Percentiles rank a stretch among this genome's conserved stretches.
These are phyloP conservation scores for Corvus moneduloides DNA, from an alignment of 2,113 vertebrate genomes.

Conservation along the genomic window DNA sequence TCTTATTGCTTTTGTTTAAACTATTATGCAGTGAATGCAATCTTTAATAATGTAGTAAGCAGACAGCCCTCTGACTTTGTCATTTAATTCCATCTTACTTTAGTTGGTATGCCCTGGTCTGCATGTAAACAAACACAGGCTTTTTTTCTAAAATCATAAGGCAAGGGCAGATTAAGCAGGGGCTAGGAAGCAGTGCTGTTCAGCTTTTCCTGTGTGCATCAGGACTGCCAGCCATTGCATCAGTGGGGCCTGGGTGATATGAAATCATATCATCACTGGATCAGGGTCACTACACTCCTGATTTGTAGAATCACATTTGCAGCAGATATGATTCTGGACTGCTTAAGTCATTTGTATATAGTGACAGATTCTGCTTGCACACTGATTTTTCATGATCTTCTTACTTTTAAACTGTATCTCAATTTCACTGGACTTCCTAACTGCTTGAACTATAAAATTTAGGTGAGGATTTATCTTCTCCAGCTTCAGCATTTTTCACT, in stretches of 20 bases:
- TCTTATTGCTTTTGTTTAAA: not conserved
- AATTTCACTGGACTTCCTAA: not conserved
- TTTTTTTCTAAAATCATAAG: not conserved
- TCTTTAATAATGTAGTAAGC: not conserved
- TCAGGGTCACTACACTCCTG: not conserved
- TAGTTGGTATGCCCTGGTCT: not conserved
- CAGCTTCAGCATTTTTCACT: constrained; percentile 27
- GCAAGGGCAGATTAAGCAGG: not conserved
- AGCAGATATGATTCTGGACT: not conserved
- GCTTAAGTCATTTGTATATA: not conserved
- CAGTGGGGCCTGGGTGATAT: not conserved
- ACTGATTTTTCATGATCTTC: not conserved
- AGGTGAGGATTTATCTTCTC: constrained; percentile 10
- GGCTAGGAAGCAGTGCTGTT: not conserved
- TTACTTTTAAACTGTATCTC: not conserved
- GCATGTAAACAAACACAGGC: not conserved
- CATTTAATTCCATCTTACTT: not conserved
- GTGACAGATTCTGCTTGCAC: not conserved
- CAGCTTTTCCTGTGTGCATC: not conserved
- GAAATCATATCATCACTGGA: not conserved
- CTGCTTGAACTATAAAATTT: not conserved
- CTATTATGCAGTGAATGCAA: not conserved
- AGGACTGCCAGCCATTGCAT: not conserved
- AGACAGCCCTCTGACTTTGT: not conserved
- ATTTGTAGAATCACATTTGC: not conserved